phyloP scores from a whole-genome alignment of 2,888 invertebrate species.

The Dicranocentrus wangi region DNA sequence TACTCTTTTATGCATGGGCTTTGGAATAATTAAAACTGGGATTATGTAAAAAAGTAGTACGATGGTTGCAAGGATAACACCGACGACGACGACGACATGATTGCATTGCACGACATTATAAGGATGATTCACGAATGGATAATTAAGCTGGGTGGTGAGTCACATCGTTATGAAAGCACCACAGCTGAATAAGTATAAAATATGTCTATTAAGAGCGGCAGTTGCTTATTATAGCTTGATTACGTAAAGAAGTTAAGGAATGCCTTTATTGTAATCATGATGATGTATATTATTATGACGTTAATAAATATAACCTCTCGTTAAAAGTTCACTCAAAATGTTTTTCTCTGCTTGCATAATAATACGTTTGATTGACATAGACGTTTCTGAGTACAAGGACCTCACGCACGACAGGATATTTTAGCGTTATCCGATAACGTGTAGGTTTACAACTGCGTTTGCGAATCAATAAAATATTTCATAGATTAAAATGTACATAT shows the following conservation, averaged over 20 bases:
- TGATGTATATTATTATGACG: conserved; percentile 20
- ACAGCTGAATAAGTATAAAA: too few relatives aligned
- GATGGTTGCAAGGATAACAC: too few relatives aligned
- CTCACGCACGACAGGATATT: too few relatives aligned
- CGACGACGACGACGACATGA: too few relatives aligned
- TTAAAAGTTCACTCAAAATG: conserved; percentile 22
- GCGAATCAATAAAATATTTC: conserved; percentile 4
- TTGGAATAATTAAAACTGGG: too few relatives aligned
- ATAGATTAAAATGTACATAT: background rate
- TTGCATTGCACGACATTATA: too few relatives aligned
- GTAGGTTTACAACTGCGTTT: conserved; percentile 10
- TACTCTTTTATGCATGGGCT: too few relatives aligned
- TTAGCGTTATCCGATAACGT: background rate
- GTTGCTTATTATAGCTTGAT: conserved; percentile 1
- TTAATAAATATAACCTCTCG: conserved; percentile 51
- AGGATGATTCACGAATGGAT: too few relatives aligned
- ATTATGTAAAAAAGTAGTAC: too few relatives aligned
- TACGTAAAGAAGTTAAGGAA: conserved; percentile 41
- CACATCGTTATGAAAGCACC: too few relatives aligned
- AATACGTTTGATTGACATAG: conserved; percentile 9
- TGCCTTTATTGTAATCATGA: conserved; percentile 48
- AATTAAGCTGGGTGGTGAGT: too few relatives aligned
- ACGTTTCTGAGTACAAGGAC: conserved; percentile 4
- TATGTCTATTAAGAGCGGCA: background rate
- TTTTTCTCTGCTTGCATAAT: background rate